Conservation (phyloP, 2,797 vertebrate species). For the Helostoma temminkii region DNA sequence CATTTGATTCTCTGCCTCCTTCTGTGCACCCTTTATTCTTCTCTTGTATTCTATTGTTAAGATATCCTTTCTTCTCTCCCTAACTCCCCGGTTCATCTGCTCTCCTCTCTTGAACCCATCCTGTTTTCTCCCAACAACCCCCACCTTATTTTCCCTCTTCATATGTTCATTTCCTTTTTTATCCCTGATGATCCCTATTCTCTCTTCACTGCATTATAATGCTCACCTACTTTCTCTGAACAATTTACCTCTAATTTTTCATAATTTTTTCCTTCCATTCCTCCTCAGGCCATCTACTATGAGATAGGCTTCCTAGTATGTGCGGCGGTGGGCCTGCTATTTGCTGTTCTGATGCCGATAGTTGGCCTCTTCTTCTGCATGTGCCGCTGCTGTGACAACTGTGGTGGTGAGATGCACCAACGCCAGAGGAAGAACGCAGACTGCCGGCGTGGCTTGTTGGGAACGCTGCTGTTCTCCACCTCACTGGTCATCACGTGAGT, state of each 20-base stretch:
- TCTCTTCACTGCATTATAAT: not conserved
- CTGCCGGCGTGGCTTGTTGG: slow-evolving; percentile 89
- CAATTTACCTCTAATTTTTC: slow-evolving; percentile 15
- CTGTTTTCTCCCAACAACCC: slow-evolving; percentile 10
- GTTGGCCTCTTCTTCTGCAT: slow-evolving; percentile 92
- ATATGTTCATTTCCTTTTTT: slow-evolving; percentile 22
- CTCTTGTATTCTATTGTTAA: slow-evolving; percentile 40
- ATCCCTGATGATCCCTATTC: slow-evolving; percentile 19
- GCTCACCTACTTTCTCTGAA: slow-evolving; percentile 13
- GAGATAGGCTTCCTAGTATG: slow-evolving; percentile 93
- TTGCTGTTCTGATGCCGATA: slow-evolving; percentile 89
- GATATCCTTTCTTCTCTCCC: slow-evolving; percentile 45
- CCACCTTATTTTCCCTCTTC: slow-evolving; percentile 3
- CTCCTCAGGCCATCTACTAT: slow-evolving; percentile 90
- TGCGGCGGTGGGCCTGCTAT: slow-evolving; percentile 87
- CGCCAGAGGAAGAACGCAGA: slow-evolving; percentile 93
- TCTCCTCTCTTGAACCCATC: slow-evolving; percentile 20
- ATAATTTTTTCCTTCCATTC: slow-evolving; percentile 22
- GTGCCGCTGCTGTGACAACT: slow-evolving; percentile 97
- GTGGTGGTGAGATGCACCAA: slow-evolving; percentile 98
- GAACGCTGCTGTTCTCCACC: slow-evolving; percentile 86
- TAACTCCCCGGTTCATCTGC: slow-evolving; percentile 9
- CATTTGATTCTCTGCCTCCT: slow-evolving; percentile 59
- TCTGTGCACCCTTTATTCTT: slow-evolving; percentile 39
- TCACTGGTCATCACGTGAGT: slow-evolving; percentile 94